phyloP scores from a whole-genome alignment of 2,797 vertebrate species.

The Neomorphus geoffroyi region DNA sequence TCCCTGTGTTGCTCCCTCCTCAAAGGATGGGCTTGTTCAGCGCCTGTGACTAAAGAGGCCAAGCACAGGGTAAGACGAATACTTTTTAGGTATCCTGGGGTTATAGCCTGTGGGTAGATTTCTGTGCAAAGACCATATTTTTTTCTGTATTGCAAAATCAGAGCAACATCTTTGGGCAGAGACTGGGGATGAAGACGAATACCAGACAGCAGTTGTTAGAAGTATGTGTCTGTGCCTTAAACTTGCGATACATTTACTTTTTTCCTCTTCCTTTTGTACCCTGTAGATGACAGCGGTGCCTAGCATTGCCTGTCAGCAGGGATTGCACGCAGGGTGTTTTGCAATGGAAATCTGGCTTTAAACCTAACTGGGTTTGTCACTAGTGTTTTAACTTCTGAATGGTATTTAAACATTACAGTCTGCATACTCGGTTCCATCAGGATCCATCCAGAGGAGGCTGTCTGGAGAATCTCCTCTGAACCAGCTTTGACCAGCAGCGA shows the following conservation, averaged over 20 bases:
- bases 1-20: background rate
- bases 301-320: conserved; percentile 56
- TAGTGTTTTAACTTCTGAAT: conserved; percentile 60
- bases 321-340: conserved; percentile 62
- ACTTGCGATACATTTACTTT: conserved; percentile 50
- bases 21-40: background rate
- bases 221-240: conserved; percentile 34
- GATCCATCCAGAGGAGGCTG: conserved; percentile 3
- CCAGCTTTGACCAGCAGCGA: conserved; percentile 28
- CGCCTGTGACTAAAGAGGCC: background rate
- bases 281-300: conserved; percentile 60
- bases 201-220: conserved; percentile 38
- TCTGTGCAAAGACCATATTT: background rate
- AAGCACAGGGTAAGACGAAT: background rate
- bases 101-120: background rate
- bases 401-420: conserved; percentile 53
- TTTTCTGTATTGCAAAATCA: conserved; percentile 6
- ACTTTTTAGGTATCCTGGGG: background rate
- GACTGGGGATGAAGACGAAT: background rate
- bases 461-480: conserved; percentile 38
- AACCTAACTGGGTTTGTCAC: conserved; percentile 64
- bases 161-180: conserved; percentile 28
- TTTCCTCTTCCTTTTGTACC: conserved; percentile 61
- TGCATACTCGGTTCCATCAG: conserved; percentile 19
- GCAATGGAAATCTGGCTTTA: conserved; percentile 71